A percentile compares a stretch with the other conserved stretches of the same genome.
phyloP scores from a whole-genome alignment of 2,113 vertebrate genomes.

The Spilogale gracilis region DNA sequence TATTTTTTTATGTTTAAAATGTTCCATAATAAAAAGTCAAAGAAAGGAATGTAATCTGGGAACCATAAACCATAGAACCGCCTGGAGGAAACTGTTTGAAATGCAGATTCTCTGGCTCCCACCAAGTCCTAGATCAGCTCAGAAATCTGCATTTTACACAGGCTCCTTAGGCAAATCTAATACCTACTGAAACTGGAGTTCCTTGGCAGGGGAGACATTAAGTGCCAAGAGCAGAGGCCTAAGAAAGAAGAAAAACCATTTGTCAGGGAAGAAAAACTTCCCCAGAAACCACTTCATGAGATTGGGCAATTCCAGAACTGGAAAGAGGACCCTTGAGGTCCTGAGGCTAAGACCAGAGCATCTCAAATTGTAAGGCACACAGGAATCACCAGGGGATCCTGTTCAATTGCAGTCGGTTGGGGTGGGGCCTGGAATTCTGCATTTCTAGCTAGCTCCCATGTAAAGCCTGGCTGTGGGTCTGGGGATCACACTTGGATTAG shows the following conservation, averaged over 20 bases:
- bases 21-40: background rate
- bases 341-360: background rate
- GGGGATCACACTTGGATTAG: background rate
- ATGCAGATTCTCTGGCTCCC: background rate
- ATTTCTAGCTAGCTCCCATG: background rate
- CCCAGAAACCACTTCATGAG: background rate
- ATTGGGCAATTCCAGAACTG: background rate
- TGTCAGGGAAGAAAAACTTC: slow-evolving; percentile 19
- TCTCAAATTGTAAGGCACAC: background rate
- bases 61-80: background rate
- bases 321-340: background rate
- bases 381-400: background rate
- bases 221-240: background rate
- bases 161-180: background rate
- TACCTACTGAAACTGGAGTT: background rate
- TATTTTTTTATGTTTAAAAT: background rate
- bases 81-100: background rate
- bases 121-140: background rate
- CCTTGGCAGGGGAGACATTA: background rate
- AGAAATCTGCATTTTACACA: background rate
- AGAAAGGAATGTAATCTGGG: background rate
- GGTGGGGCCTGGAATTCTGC: background rate
- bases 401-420: background rate
- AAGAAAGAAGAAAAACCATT: background rate
- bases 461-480: background rate